A percentile compares a stretch with the other conserved stretches of the same genome.
phyloP scores from a whole-genome alignment of 2,888 invertebrate species.

The Drosophila picticornis region DNA sequence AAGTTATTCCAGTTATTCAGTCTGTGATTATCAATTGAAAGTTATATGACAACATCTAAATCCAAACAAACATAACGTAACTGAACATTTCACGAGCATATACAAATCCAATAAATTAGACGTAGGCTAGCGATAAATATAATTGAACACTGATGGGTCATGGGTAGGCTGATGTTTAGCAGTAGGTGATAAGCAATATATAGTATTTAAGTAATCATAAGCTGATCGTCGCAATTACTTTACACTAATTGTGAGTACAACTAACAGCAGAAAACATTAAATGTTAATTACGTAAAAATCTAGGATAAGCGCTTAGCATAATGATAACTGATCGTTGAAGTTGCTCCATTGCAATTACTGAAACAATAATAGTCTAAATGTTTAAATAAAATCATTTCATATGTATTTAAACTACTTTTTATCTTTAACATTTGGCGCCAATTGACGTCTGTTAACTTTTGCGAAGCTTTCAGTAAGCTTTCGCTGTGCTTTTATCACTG shows the following conservation, averaged over 20 bases:
- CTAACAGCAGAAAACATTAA: constrained; percentile 62
- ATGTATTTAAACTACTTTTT: not conserved
- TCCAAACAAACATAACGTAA: constrained; percentile 63
- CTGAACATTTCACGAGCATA: constrained; percentile 68
- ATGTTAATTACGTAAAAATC: constrained; percentile 50
- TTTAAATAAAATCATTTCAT: constrained; percentile 52
- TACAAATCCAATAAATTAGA: constrained; percentile 41
- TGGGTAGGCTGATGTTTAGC: constrained; percentile 78
- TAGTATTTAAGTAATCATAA: constrained; percentile 62
- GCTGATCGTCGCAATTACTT: constrained; percentile 65
- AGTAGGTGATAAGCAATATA: constrained; percentile 69
- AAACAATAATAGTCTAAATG: constrained; percentile 71
- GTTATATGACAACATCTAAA: constrained; percentile 55
- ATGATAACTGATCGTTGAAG: constrained; percentile 45
- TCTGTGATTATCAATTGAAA: constrained; percentile 75
- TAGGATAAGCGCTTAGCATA: constrained; percentile 45
- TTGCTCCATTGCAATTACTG: constrained; percentile 56
- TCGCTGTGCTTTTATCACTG: constrained; percentile 16
- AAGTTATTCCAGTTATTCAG: constrained; percentile 74
- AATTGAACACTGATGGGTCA: constrained; percentile 67
- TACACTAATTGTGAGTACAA: constrained; percentile 69
- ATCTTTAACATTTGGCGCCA: constrained; percentile 1
- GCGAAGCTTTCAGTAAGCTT: constrained; percentile 20
- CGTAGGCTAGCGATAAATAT: constrained; percentile 34
- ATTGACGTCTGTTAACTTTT: constrained; percentile 4